Base-by-base conservation (phyloP, 2,888 invertebrate species). In the Panzeria rudis region DNA sequence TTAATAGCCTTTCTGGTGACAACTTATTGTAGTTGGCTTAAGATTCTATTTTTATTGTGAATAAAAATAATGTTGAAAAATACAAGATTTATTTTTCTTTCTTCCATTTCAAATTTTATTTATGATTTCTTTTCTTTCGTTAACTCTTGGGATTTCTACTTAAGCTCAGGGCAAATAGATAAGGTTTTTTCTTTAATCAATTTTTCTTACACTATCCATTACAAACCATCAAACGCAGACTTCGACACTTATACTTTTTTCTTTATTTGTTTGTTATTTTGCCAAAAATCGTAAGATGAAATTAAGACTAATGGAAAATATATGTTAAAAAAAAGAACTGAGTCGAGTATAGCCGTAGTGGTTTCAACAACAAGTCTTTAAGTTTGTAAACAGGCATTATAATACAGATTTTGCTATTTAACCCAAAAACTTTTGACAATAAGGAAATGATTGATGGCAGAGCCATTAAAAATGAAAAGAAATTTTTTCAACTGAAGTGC, bases 401-500 rank as follows among this genome's bases (percentile, higher is more conserved):
- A 72, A 75, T 59, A 47, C 20, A 56, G 32, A 17, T 35, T 35
- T 35, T 59, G 17, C 59, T 35, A 41, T 59, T 41, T 15, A 41
- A 38, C 62, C 44, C 71, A 66, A 56, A 29, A 71, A 66, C 66
- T 69, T 62, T n/a, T 38, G 35, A 56, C 35, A 78, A 79, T 35
- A 62, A 62, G 64, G 15, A 68, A 64, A 85, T 85, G 82, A 85
- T 79, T 85, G 82, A 85, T 85, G 73, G 73, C 61, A 38, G 38
- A 47, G 23, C 17, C 20, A 56, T 32, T 56, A 20, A 17, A 35
- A 17, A 35, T 32, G 5, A 47, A 20, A 29, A 25, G 9, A 25
- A 29, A 47, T 17, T 50, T 50, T 41, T 8, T 32, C 15, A 54
- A 54, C 29, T 66, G 20, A 66, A 59, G 44, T 35, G 32, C 20